phyloP scores from a whole-genome alignment of 2,797 vertebrate species.

The Oreochromis mossambicus region DNA sequence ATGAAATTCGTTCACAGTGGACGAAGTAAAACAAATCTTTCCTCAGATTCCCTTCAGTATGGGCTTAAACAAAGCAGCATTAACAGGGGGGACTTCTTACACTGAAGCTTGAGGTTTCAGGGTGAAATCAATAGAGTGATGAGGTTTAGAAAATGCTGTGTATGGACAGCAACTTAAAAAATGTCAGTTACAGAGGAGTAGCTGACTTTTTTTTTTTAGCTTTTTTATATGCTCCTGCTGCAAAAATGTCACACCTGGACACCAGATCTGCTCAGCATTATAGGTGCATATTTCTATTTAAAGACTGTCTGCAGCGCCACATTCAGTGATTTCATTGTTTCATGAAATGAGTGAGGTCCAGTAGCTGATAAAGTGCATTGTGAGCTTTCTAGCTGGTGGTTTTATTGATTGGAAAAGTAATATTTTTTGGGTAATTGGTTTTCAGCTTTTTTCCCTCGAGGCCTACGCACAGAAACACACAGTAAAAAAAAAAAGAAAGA shows the following conservation, averaged over 20 bases:
- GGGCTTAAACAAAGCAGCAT: not conserved
- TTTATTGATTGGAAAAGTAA: constrained; percentile 39
- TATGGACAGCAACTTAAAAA: not conserved
- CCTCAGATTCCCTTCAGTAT: not conserved
- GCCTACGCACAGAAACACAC: not conserved
- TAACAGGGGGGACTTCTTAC: not conserved
- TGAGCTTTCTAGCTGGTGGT: constrained; percentile 7
- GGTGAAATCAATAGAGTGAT: not conserved
- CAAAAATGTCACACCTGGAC: not conserved
- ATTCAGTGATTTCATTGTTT: not conserved
- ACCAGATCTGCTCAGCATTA: not conserved
- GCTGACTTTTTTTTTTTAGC: not conserved
- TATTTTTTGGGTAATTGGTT: constrained; percentile 49
- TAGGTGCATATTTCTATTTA: not conserved
- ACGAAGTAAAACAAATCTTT: not conserved
- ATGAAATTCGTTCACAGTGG: not conserved
- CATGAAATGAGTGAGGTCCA: not conserved
- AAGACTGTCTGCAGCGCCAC: not conserved
- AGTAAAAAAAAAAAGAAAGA: not conserved
- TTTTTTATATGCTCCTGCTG: not conserved
- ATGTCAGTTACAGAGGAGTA: not conserved
- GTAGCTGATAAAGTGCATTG: not conserved
- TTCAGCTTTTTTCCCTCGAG: constrained; percentile 3
- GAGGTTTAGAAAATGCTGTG: not conserved
- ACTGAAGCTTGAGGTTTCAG: not conserved